Evolutionary conservation across 2,113 vertebrate species (phyloP), one percentile per base, ranked within the genome.

Genomic region (Aptenodytes forsteri): DNA sequence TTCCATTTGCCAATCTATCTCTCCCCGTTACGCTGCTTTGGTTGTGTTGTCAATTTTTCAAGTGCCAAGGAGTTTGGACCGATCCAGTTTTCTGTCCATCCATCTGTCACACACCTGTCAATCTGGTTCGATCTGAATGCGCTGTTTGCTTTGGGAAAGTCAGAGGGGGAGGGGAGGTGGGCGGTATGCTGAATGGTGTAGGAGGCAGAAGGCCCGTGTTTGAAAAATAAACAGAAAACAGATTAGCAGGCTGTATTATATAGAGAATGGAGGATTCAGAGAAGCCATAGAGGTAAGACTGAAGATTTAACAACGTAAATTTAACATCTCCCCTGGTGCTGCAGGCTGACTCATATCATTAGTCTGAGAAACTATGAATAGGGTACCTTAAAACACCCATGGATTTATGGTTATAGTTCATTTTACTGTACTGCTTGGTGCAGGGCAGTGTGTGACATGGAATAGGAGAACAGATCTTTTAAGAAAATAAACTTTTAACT

Each of bases 21-120:
- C 92, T 96, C 90, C 92, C 91, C 23, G 83, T 95, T 97, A 96
- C 16, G 49, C 95, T 95, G 85, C 96, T 95, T 96, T 89, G 91
- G 96, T 89, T 92, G 79, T 95, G 92, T 91, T 97, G 97, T 97
- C 97, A 96, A 92, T 97, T 97, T 97, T 97, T 97, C 94, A 97
- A 97, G 95, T 96, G 96, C 88, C 93, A 96, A 96, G 92, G 91
- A 97, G 81, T 95, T 95, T 73, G 95, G 95, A 94, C 78, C 46
- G 26, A 97, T 96, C 94, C 96, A 96, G 87, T 90, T 97, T 93
- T 95, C 96, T 91, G 93, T 96, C 92, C 73, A 85, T 96, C 89
- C 90, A 92, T 96, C 95, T 96, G 91, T 96, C 96, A 96, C 90
- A 91, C 77, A 93, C 84, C 82, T 95, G 87, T 96, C 96, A 96